A percentile compares a stretch with the other conserved stretches of the same genome.
Conservation (phyloP, 2,797 vertebrate species). For the Pygocentrus nattereri region DNA sequence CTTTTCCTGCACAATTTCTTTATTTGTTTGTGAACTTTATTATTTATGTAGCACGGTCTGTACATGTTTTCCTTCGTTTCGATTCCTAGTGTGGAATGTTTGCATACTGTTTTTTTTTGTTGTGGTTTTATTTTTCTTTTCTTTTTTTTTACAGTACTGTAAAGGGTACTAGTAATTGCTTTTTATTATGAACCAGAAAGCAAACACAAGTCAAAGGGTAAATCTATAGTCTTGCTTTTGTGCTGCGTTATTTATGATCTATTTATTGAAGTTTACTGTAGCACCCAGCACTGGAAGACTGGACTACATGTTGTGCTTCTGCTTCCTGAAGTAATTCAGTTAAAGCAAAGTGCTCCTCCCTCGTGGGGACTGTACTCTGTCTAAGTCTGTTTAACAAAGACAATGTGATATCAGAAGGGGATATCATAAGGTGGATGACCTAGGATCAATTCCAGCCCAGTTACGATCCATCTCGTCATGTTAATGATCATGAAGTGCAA, state of each 20-base stretch:
- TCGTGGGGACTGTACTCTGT: conserved; percentile 1
- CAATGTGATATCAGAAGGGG: neutral
- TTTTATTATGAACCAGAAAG: conserved; percentile 20
- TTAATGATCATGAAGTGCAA: neutral
- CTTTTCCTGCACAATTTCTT: conserved; percentile 18
- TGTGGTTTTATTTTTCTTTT: conserved; percentile 46
- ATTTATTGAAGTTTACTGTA: conserved; percentile 67
- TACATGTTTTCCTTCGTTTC: conserved; percentile 47
- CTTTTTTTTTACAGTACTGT: conserved; percentile 33
- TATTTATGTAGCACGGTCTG: conserved; percentile 53
- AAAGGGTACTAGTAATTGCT: conserved; percentile 42
- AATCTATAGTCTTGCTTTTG: conserved; percentile 46
- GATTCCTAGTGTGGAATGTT: conserved; percentile 61
- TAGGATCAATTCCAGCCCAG: conserved; percentile 13
- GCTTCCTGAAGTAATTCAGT: conserved; percentile 15
- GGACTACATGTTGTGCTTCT: conserved; percentile 2
- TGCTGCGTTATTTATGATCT: conserved; percentile 48
- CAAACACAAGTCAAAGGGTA: conserved; percentile 8
- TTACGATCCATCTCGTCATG: neutral
- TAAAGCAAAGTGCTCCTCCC: neutral
- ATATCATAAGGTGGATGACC: neutral
- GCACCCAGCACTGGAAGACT: conserved; percentile 46
- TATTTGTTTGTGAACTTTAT: conserved; percentile 56
- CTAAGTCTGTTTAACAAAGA: neutral
- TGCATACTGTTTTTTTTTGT: too few species aligned